Conservation (phyloP, 2,888 invertebrate genomes). For the Rhamphomyia laevipes region DNA sequence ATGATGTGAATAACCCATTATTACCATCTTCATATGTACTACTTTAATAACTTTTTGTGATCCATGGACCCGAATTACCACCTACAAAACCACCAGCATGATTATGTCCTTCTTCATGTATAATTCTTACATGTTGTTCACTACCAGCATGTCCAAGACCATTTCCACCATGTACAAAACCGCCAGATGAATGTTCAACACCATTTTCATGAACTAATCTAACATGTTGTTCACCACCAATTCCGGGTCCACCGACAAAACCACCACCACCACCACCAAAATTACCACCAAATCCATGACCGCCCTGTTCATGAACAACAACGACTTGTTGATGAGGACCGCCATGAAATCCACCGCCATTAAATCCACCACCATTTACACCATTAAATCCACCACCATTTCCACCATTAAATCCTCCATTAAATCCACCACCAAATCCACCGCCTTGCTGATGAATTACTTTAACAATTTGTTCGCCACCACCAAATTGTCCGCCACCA, state of each 20-base stretch:
- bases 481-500: not conserved
- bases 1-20: not conserved
- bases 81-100: not conserved
- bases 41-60: not conserved
- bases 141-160: too few species aligned
- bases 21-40: not conserved
- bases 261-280: not conserved
- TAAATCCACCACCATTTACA: not conserved
- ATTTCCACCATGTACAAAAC: too few species aligned
- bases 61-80: not conserved
- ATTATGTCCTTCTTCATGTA: not conserved
- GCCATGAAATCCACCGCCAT: not conserved
- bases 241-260: too few species aligned
- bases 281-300: not conserved
- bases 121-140: too few species aligned
- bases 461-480: not conserved
- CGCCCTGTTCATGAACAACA: not conserved
- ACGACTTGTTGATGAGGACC: not conserved
- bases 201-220: not conserved
- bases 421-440: not conserved
- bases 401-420: too few species aligned
- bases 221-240: not conserved
- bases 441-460: not conserved
- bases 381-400: not conserved
- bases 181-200: too few species aligned